Base-by-base conservation (phyloP, 2,113 vertebrate genomes). In the Cyrtonyx montezumae region DNA sequence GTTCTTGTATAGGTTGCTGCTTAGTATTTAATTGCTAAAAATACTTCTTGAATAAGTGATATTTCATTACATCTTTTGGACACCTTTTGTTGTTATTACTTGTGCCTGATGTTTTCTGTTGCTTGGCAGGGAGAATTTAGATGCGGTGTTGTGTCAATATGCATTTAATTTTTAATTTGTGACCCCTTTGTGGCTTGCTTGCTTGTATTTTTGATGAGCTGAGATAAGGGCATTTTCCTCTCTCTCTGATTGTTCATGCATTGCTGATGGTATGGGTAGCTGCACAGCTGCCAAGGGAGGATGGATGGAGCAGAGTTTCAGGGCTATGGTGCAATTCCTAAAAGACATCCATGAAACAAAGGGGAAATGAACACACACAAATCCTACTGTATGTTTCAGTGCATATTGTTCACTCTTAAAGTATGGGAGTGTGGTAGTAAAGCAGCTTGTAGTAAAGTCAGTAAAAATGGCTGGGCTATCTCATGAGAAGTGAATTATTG, bases 141-240 rank as follows among this genome's bases (percentile, higher is more conserved):
- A 48, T 90, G 83, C 63, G 87, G 80, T 87, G 91, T 82, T 96
- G 90, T 96, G 89, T 94, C 90, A 86, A 94, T 90, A 77, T 63
- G n/a, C 79, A 84, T 92, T 97, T 94, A 96, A 96, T 95, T 97
- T 98, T 97, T 96, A 95, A 97, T 96, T 97, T 88, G 69, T 66
- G 90, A 73, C 81, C 93, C 85, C 80, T 96, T 93, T 65, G 91
- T 69, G 88, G 91, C 69, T 93, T 30, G 73, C 91, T 77, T 87
- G 90, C 91, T 91, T 97, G 93, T 96, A 88, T 96, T 96, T 97
- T 97, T 97, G 96, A 95, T 96, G 96, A 97, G 94, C 94, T 94
- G 85, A 89, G 77, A 80, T 87, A 90, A 94, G 94, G 95, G 86
- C 94, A 83, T 96, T 97, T 96, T 94, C 87, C 66, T 84, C 78